phyloP scores from a whole-genome alignment of 2,888 invertebrate genomes.

The Eudasyphora cyanicolor region DNA sequence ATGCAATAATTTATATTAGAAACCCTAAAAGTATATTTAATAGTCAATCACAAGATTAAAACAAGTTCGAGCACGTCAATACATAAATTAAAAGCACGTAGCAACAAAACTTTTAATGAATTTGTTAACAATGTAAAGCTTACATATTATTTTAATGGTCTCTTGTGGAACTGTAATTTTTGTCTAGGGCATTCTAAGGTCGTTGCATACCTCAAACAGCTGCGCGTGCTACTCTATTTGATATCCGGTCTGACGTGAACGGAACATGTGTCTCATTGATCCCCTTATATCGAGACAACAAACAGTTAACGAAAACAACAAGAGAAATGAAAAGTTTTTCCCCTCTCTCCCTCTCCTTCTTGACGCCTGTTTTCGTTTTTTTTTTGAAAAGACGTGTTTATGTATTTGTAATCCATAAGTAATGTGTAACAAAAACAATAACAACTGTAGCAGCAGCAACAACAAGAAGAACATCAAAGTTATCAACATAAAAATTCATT shows the following conservation, averaged over 20 bases:
- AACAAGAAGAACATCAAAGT: conserved; percentile 49
- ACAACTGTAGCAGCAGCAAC: conserved; percentile 31
- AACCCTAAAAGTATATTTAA: too few relatives aligned
- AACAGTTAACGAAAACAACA: neutral
- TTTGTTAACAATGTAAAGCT: too few relatives aligned
- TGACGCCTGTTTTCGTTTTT: neutral
- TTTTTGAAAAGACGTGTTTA: conserved; percentile 57
- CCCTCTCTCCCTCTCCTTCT: neutral
- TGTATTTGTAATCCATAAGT: conserved; percentile 63
- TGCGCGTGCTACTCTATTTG: neutral
- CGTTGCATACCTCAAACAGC: neutral
- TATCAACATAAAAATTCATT: conserved; percentile 64
- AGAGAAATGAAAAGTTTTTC: neutral
- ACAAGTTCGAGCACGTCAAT: too few relatives aligned
- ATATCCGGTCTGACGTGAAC: neutral
- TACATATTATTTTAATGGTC: too few relatives aligned
- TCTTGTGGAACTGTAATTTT: too few relatives aligned
- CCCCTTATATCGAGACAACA: neutral
- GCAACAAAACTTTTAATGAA: too few relatives aligned
- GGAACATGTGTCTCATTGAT: neutral
- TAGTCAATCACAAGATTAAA: too few relatives aligned
- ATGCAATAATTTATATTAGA: too few relatives aligned
- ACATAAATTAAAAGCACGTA: too few relatives aligned
- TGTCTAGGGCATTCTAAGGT: neutral
- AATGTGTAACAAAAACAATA: conserved; percentile 42